phyloP scores from a whole-genome alignment of 2,797 vertebrate species.

The Oreortyx pictus region DNA sequence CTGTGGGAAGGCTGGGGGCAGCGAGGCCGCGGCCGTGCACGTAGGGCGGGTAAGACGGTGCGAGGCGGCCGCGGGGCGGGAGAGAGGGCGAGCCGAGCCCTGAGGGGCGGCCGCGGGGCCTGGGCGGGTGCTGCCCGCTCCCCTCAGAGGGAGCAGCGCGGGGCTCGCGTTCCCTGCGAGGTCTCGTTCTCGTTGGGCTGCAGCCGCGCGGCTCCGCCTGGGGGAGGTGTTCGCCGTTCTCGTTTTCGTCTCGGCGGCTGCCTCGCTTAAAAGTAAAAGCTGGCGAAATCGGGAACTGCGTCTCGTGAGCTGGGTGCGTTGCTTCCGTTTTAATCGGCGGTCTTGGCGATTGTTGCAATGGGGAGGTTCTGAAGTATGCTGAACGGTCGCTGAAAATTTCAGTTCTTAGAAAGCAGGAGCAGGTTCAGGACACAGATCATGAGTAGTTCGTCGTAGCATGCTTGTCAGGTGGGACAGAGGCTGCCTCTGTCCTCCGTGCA shows the following conservation, averaged over 20 bases:
- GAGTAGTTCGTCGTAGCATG: accelerated
- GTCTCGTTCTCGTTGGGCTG: accelerated
- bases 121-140: neutral
- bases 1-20: neutral
- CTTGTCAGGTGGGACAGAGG: neutral
- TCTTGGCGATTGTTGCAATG: neutral
- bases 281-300: accelerated
- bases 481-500: neutral
- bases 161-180: accelerated
- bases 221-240: neutral
- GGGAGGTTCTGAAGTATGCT: neutral
- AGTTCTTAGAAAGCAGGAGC: neutral
- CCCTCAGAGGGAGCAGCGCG: no score
- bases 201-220: neutral
- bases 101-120: no score
- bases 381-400: neutral
- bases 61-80: no score
- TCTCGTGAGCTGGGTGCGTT: neutral
- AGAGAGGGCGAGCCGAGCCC: no score
- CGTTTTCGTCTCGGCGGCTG: neutral
- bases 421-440: neutral
- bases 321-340: accelerated
- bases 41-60: neutral
- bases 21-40: neutral
- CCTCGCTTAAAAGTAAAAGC: neutral